Evolutionary conservation across 1,140 invertebrate species (phyloP).

Genomic region (Rhagoletis zephyria): DNA sequence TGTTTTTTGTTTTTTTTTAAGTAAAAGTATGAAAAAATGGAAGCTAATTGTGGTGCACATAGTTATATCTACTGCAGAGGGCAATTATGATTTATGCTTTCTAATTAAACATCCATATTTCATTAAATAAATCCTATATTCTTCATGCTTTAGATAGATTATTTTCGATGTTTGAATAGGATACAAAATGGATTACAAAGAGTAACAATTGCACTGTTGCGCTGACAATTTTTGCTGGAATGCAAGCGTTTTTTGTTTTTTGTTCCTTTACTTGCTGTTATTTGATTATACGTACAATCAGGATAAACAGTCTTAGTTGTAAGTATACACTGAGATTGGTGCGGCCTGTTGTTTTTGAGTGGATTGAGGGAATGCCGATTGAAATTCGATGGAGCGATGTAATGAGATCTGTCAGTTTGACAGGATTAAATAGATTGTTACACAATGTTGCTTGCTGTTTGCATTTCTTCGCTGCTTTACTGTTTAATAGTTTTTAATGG

Average conservation of each 20-base stretch:
- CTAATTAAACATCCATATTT: neutral
- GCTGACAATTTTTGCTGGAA: neutral
- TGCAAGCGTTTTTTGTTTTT: neutral
- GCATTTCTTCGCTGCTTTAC: neutral
- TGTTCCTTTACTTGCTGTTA: neutral
- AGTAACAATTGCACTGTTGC: conserved; percentile 2
- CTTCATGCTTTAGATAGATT: neutral
- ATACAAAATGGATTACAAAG: neutral
- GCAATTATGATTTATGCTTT: neutral
- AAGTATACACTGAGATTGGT: neutral
- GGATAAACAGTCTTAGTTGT: neutral
- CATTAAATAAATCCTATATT: conserved; percentile 28
- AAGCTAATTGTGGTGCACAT: neutral
- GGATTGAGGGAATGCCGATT: neutral
- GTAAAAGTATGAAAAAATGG: neutral
- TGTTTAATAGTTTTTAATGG: neutral
- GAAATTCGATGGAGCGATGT: neutral
- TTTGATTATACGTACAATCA: neutral
- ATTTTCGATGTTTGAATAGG: neutral
- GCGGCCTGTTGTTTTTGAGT: neutral
- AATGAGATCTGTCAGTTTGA: neutral
- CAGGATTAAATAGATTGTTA: neutral
- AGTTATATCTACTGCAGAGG: neutral
- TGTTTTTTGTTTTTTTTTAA: too few relatives aligned
- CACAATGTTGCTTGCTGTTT: neutral